A percentile compares a stretch with the other conserved stretches of the same genome.
Conservation (phyloP, 2,888 invertebrate genomes). For the Eupithecia insigniata region DNA sequence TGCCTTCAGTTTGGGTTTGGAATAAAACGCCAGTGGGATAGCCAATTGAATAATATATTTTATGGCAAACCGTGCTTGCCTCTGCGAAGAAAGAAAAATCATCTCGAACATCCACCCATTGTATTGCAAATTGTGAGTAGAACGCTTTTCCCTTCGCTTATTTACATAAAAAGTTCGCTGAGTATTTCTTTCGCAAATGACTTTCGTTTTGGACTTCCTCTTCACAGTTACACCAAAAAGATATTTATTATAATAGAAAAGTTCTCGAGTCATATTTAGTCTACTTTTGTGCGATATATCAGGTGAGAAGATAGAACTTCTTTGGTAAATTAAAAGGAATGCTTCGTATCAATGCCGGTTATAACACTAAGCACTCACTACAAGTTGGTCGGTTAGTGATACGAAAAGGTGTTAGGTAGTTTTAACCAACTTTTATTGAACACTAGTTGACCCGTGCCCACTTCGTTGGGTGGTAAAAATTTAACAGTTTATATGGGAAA, state of each 20-base stretch:
- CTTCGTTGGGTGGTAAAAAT: too few relatives aligned
- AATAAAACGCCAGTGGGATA: slow-evolving; percentile 73
- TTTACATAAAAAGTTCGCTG: slow-evolving; percentile 77
- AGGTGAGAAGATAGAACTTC: not conserved
- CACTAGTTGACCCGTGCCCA: too few relatives aligned
- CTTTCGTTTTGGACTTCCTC: slow-evolving; percentile 70
- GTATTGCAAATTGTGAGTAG: slow-evolving; percentile 82
- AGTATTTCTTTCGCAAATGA: slow-evolving; percentile 75
- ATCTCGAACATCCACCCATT: slow-evolving; percentile 78
- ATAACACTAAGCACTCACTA: too few relatives aligned
- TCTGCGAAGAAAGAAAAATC: slow-evolving; percentile 80
- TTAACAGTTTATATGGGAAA: too few relatives aligned
- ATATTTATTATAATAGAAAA: slow-evolving; percentile 46
- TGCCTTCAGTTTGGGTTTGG: slow-evolving; percentile 72
- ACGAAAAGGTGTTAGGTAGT: too few relatives aligned
- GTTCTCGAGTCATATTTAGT: slow-evolving; percentile 34
- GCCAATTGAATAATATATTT: slow-evolving; percentile 82
- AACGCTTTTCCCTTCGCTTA: slow-evolving; percentile 74
- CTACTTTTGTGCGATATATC: slow-evolving; percentile 25
- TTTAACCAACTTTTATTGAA: not conserved
- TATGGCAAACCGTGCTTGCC: slow-evolving; percentile 76
- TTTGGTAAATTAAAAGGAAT: not conserved
- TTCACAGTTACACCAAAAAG: slow-evolving; percentile 49
- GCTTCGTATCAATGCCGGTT: not conserved
- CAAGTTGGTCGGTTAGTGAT: too few relatives aligned